Evolutionary conservation across 2,888 invertebrate species (phyloP).

Genomic region (Mythimna lalbum): DNA sequence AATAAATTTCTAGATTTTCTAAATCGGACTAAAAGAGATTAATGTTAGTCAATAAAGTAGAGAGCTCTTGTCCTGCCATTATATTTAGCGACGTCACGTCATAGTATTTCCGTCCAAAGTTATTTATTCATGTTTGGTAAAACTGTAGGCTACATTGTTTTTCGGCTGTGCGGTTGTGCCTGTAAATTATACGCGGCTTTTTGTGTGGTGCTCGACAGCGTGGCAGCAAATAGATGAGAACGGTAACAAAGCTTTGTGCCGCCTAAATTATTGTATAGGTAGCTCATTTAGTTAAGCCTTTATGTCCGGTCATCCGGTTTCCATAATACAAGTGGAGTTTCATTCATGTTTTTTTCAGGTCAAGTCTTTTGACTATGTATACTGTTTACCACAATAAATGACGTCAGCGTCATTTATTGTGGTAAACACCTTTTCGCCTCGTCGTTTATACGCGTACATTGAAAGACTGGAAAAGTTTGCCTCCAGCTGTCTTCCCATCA

Average conservation of each 20-base stretch:
- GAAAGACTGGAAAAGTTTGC: no score
- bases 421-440: no score
- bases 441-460: no score
- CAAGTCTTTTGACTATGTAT: background rate
- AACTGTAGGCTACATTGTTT: conserved; percentile 50
- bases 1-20: no score
- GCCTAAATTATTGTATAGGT: conserved; percentile 50
- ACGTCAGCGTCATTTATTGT: background rate
- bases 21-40: background rate
- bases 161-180: conserved; percentile 36
- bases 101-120: conserved; percentile 19
- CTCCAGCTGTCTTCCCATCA: no score
- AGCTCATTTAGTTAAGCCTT: conserved; percentile 41
- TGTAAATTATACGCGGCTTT: conserved; percentile 57
- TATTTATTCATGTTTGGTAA: conserved; percentile 20
- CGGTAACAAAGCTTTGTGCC: conserved; percentile 53
- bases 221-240: conserved; percentile 55
- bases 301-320: conserved; percentile 17
- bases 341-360: background rate
- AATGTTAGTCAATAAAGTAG: background rate
- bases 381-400: no score
- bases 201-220: conserved; percentile 53
- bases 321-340: conserved; percentile 3
- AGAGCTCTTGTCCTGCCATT: background rate
- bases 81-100: conserved; percentile 8